A percentile compares a stretch with the other conserved stretches of the same genome.
Conservation (phyloP, 2,888 invertebrate genomes). For the Chesias legatella region DNA sequence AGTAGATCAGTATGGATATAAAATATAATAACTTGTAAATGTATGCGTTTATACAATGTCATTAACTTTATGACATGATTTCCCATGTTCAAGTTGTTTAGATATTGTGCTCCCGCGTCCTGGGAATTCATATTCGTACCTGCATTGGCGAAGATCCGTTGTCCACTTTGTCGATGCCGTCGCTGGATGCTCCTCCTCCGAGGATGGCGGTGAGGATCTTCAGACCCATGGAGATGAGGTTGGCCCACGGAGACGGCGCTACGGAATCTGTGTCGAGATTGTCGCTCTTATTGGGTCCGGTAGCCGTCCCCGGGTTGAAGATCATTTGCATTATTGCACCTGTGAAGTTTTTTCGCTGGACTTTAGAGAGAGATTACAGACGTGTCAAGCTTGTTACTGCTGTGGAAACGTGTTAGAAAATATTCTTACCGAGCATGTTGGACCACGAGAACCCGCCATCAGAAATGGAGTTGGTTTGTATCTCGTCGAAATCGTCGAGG, state of each 20-base stretch:
- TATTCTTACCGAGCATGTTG: slow-evolving; percentile 85
- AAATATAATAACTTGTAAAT: slow-evolving; percentile 33
- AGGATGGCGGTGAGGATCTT: slow-evolving; percentile 92
- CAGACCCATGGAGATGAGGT: slow-evolving; percentile 90
- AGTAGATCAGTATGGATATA: slow-evolving; percentile 68
- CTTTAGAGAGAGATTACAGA: slow-evolving; percentile 14
- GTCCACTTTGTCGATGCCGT: slow-evolving; percentile 95
- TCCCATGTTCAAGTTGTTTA: slow-evolving; percentile 20
- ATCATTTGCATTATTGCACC: slow-evolving; percentile 93
- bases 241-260: slow-evolving; percentile 92
- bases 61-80: slow-evolving; percentile 27
- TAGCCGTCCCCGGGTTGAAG: slow-evolving; percentile 83
- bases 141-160: slow-evolving; percentile 93
- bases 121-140: slow-evolving; percentile 73
- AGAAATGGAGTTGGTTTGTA: slow-evolving; percentile 89
- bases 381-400: slow-evolving; percentile 9
- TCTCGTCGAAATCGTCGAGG: slow-evolving; percentile 89
- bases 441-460: slow-evolving; percentile 93
- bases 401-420: slow-evolving; percentile 3
- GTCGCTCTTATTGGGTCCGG: slow-evolving; percentile 91
- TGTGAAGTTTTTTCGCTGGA: slow-evolving; percentile 21
- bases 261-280: slow-evolving; percentile 84
- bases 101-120: slow-evolving; percentile 17
- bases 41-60: slow-evolving; percentile 37
- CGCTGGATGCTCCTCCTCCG: slow-evolving; percentile 87